Conservation (phyloP, 2,888 invertebrate genomes). For the Dendrolimus houi region DNA sequence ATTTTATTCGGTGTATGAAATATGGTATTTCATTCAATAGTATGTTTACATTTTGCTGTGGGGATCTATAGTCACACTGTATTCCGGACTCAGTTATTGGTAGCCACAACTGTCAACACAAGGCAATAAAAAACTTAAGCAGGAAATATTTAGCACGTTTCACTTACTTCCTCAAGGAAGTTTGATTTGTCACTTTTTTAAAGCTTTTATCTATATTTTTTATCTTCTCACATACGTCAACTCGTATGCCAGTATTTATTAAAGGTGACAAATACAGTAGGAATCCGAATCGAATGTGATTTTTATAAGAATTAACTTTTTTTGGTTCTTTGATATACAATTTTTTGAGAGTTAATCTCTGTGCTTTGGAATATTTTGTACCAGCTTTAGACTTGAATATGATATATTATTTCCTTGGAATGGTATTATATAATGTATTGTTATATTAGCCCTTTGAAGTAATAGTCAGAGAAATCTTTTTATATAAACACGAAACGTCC, state of each 20-base stretch:
- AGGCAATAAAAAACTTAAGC: conserved; percentile 54
- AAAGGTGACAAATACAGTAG: neutral
- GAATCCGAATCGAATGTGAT: neutral
- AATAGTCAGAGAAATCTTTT: too few species aligned
- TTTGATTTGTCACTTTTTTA: conserved; percentile 43
- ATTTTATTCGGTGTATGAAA: conserved; percentile 61
- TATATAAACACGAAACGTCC: too few species aligned
- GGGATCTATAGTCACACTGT: neutral
- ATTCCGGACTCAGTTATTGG: conserved; percentile 18
- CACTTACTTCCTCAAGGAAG: conserved; percentile 48
- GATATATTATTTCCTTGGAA: conserved; percentile 4
- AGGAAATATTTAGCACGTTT: conserved; percentile 52
- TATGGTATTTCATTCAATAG: conserved; percentile 50
- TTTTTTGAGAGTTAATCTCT: neutral
- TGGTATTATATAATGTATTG: too few species aligned
- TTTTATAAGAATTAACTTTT: neutral
- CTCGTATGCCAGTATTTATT: conserved; percentile 4
- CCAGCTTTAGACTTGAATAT: neutral
- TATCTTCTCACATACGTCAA: neutral
- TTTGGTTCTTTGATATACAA: neutral
- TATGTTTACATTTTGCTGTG: conserved; percentile 56
- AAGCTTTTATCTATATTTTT: conserved; percentile 8
- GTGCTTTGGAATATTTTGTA: neutral
- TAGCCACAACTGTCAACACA: conserved; percentile 60
- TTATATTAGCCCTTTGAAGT: too few species aligned